A percentile compares a stretch with the other conserved stretches of the same genome.
phyloP scores from a whole-genome alignment of 2,113 vertebrate genomes.

The Morone saxatilis region DNA sequence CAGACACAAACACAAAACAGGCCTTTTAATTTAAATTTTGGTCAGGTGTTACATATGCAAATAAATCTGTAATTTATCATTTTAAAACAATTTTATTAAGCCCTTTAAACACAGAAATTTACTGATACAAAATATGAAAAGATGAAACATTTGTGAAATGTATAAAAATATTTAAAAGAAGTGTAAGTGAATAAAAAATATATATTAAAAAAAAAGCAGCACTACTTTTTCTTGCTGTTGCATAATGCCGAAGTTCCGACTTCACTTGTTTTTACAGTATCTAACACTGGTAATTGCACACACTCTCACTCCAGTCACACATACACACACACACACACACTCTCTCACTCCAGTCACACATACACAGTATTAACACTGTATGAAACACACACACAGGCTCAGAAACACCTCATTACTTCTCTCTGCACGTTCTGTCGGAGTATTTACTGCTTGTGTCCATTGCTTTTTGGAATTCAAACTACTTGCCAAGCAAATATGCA shows the following conservation, averaged over 20 bases:
- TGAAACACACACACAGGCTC: not conserved
- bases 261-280: not conserved
- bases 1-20: not conserved
- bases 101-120: not conserved
- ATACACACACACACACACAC: not conserved
- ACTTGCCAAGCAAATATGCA: constrained; percentile 44
- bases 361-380: not conserved
- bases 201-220: not conserved
- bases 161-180: not conserved
- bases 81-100: not conserved
- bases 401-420: constrained; percentile 19
- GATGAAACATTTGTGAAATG: not conserved
- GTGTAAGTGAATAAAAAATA: too few relatives aligned
- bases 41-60: not conserved
- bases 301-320: not conserved
- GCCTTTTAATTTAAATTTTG: not conserved
- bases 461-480: constrained; percentile 30
- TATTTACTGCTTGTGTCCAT: constrained; percentile 12
- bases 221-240: not conserved
- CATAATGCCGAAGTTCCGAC: not conserved
- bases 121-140: not conserved
- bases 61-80: not conserved
- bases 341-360: not conserved
- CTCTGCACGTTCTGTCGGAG: constrained; percentile 9
- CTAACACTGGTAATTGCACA: not conserved